Evolutionary conservation across 2,113 vertebrate species (phyloP).

Genomic region (Mesoclemmys tuberculata): DNA sequence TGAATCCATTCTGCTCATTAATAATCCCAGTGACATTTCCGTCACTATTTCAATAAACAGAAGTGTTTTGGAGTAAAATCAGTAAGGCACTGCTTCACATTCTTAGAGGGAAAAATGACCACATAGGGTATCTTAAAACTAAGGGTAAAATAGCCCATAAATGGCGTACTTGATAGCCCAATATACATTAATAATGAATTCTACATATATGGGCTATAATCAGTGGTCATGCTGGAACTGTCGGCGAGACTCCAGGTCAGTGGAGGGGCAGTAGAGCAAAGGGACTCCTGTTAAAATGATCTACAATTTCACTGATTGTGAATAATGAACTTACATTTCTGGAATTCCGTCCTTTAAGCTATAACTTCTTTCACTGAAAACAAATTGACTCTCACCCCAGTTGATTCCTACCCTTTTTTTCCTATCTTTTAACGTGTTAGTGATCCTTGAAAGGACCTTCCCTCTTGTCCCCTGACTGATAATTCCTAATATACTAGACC

Average conservation of each 20-base stretch:
- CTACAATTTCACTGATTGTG: not conserved
- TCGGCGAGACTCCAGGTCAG: not conserved
- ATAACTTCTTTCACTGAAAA: not conserved
- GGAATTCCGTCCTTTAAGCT: conserved; percentile 2
- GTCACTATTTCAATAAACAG: not conserved
- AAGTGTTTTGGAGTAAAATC: not conserved
- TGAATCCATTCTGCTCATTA: not conserved
- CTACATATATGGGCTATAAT: not conserved
- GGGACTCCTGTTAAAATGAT: not conserved
- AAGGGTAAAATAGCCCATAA: not conserved
- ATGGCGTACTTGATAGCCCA: not conserved
- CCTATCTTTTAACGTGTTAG: not conserved
- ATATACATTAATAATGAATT: not conserved
- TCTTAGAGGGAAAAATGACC: not conserved
- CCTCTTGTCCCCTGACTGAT: not conserved
- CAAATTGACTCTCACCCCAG: not conserved
- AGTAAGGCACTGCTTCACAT: not conserved
- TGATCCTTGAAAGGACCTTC: not conserved
- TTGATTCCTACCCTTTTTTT: not conserved
- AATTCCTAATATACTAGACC: not conserved
- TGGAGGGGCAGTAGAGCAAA: not conserved
- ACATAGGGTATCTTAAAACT: not conserved
- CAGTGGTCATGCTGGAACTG: not conserved
- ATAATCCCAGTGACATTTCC: not conserved
- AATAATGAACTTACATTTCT: not conserved